Conservation (phyloP, 2,113 vertebrate genomes). For the Budorcas taxicolor region DNA sequence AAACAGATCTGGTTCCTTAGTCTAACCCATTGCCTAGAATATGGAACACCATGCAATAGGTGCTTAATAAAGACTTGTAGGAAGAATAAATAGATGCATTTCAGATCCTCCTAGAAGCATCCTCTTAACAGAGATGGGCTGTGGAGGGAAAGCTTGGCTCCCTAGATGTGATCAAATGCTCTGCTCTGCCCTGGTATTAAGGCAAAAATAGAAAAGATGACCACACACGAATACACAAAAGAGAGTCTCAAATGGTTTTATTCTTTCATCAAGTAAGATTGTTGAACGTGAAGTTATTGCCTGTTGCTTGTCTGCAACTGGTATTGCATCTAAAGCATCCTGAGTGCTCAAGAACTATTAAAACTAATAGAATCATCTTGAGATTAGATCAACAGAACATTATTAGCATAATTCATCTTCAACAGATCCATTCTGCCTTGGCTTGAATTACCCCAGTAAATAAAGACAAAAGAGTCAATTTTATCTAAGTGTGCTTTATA, state of each 20-base stretch:
- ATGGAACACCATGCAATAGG: not conserved
- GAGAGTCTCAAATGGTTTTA: not conserved
- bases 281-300: not conserved
- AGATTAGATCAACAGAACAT: not conserved
- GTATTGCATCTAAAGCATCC: not conserved
- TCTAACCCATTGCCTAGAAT: not conserved
- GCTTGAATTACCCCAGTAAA: constrained; percentile 10
- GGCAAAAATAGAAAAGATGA: constrained; percentile 12
- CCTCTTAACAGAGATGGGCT: not conserved
- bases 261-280: not conserved
- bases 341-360: not conserved
- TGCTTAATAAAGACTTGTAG: not conserved
- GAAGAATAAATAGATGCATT: not conserved
- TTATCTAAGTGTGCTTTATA: not conserved
- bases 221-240: not conserved
- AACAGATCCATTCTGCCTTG: not conserved
- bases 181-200: not conserved
- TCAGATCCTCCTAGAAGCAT: not conserved
- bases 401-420: not conserved
- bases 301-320: not conserved
- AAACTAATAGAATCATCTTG: not conserved
- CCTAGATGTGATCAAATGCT: not conserved
- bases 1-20: not conserved
- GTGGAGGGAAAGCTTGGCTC: not conserved
- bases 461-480: not conserved